Base-by-base conservation (phyloP, 2,113 vertebrate species). In the Bolborhynchus lineola region DNA sequence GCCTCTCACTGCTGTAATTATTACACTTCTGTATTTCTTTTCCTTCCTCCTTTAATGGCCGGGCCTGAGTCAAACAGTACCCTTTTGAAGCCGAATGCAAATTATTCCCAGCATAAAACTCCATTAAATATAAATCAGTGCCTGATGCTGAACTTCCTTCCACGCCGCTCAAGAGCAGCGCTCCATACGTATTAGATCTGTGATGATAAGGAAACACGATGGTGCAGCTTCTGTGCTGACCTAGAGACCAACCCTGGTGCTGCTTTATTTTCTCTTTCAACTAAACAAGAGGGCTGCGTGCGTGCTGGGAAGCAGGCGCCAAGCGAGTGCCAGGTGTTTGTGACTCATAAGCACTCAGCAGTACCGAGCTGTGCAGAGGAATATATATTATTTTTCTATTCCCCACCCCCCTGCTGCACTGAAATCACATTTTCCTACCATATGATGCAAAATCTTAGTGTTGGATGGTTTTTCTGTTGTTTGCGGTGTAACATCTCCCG, bases 381-480 rank as follows among this genome's bases (percentile, higher is more conserved):
- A 96, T 96, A 72, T 93, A 89, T 95, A 47, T 59, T 85, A 85
- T 95, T 97, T 92, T 91, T 47, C 84, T 93, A 24, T 77, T 91
- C 94, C 97, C 78, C 83, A 77, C 68, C 83, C 69, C 89, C 92
- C 80, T 82, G 37, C 83, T 90, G 88, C 91, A 7, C 96, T 97
- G 87, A 95, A 97, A 96, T 98, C 97, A 98, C 76, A 97, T 95
- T 98, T 98, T 98, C 98, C 98, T 97, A 89, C 84, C 74, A 35
- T 97, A 91, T 95, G 90, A 97, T 97, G 96, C 93, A 96, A 95
- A 87, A 88, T 74, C 95, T 92, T 80, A 89, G 92, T 74, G 82
- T 93, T 97, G 94, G 94, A 62, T 0, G 5, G 28, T 31, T 85
- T 84, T 84, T 64, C 62, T 96, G 90, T 92, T 96, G 88, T 97